Evolutionary conservation across 2,113 vertebrate species (phyloP).

Genomic region (Pteropus alecto): DNA sequence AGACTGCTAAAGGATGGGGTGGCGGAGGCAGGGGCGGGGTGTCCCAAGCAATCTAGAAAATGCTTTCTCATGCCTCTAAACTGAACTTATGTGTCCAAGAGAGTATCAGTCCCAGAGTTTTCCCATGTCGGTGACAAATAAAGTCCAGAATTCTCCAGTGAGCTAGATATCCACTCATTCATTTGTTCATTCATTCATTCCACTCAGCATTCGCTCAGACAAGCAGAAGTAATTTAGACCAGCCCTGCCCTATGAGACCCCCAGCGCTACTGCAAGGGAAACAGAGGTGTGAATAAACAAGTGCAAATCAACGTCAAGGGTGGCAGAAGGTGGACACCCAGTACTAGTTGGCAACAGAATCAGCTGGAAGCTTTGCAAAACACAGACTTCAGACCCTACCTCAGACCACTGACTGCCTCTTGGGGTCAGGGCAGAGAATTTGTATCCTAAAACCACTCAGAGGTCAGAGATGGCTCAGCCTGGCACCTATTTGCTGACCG

Average conservation of each 20-base stretch:
- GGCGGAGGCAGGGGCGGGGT: fast-evolving
- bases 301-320: neutral
- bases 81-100: neutral
- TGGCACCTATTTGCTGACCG: neutral
- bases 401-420: neutral
- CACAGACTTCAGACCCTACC: neutral
- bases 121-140: neutral
- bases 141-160: neutral
- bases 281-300: neutral
- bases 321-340: neutral
- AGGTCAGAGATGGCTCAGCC: neutral
- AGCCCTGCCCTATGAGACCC: too few species aligned
- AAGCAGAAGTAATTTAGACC: neutral
- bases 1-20: neutral
- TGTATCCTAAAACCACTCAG: fast-evolving
- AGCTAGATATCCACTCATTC: neutral
- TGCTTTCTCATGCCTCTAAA: neutral
- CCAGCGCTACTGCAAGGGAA: neutral
- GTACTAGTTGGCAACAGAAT: neutral
- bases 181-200: neutral
- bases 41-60: neutral
- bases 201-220: neutral
- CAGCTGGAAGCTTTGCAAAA: neutral
- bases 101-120: neutral
- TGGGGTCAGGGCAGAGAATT: neutral